Evolutionary conservation across 1,140 invertebrate genomes (phyloP).

Genomic region (Drosophila kepulauana): DNA sequence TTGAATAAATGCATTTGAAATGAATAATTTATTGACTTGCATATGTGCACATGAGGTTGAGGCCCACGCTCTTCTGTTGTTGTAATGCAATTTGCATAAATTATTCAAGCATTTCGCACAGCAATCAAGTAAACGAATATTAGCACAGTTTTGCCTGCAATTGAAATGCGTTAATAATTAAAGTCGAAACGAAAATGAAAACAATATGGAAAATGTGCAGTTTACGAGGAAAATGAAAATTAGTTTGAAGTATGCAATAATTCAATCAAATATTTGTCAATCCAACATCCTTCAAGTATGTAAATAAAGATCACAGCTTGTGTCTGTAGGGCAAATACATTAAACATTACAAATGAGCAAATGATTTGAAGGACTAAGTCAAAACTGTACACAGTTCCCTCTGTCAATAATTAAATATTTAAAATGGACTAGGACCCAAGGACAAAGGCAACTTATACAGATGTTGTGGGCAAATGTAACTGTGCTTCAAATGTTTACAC

Average conservation of each 20-base stretch:
- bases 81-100: conserved; percentile 41
- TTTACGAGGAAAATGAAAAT: conserved; percentile 32
- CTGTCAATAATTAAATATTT: conserved; percentile 65
- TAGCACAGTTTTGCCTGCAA: conserved; percentile 30
- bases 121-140: conserved; percentile 61
- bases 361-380: conserved; percentile 72
- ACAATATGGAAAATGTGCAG: conserved; percentile 38
- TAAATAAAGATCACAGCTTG: conserved; percentile 61
- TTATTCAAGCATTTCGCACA: conserved; percentile 29
- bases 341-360: conserved; percentile 60
- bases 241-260: conserved; percentile 39
- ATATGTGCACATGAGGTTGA: not conserved
- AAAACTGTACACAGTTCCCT: conserved; percentile 27
- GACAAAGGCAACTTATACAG: conserved; percentile 46
- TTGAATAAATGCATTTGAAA: conserved; percentile 2
- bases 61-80: not conserved
- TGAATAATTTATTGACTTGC: conserved; percentile 2
- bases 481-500: conserved; percentile 48
- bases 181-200: conserved; percentile 22
- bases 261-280: conserved; percentile 47
- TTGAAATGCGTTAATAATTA: conserved; percentile 30
- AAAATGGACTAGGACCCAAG: conserved; percentile 40
- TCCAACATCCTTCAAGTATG: conserved; percentile 10
- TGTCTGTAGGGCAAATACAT: conserved; percentile 63
- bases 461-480: conserved; percentile 40